Conservation (phyloP, 2,113 vertebrate species). For the Grammatotria lemairii region DNA sequence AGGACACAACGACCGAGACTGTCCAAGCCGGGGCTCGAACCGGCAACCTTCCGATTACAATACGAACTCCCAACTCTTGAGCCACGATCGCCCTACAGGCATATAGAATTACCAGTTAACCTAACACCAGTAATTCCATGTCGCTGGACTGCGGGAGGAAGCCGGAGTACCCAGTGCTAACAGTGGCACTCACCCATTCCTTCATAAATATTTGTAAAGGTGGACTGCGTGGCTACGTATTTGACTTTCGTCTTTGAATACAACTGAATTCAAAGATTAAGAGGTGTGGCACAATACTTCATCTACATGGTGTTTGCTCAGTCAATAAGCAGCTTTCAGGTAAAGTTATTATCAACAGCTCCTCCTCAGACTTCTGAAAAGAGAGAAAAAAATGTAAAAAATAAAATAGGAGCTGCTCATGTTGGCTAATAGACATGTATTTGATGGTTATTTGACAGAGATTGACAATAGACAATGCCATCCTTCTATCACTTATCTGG, state of each 20-base stretch:
- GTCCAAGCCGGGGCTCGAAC: no score
- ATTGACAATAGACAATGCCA: neutral
- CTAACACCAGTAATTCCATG: neutral
- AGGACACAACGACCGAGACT: rapidly evolving
- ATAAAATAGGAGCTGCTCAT: neutral
- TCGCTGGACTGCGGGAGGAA: neutral
- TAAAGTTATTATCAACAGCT: neutral
- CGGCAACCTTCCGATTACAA: no score
- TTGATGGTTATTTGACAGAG: neutral
- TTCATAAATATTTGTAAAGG: neutral
- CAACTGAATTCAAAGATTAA: neutral
- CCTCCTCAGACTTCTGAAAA: neutral
- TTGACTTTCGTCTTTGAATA: neutral
- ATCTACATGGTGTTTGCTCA: neutral
- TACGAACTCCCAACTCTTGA: no score
- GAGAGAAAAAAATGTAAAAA: neutral
- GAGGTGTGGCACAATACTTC: neutral
- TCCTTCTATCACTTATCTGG: neutral
- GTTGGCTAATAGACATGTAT: neutral
- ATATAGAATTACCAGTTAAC: neutral
- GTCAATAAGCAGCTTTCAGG: neutral
- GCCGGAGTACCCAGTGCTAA: neutral
- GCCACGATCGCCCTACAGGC: neutral
- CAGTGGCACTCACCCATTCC: neutral
- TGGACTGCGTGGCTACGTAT: neutral